Evolutionary conservation across 2,113 vertebrate genomes (phyloP).

Genomic region (Pelecanoides urinatrix): DNA sequence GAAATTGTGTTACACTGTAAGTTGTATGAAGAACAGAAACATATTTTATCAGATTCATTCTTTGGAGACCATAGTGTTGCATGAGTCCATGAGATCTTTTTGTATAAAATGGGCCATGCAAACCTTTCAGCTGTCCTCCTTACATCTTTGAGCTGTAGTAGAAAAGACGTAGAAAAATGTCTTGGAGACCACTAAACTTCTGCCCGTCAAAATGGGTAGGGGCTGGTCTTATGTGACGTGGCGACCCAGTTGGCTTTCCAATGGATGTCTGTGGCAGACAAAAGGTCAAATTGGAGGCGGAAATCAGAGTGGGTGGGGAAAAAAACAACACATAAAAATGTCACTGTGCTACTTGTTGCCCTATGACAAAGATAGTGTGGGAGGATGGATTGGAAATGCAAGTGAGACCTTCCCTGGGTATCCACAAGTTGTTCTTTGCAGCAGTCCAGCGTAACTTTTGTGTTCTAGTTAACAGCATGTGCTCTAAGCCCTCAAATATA

Average conservation of each 20-base stretch:
- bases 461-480: conserved; percentile 32
- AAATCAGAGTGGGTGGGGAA: conserved; percentile 38
- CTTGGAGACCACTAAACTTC: not conserved
- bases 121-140: not conserved
- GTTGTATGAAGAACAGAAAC: not conserved
- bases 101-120: fast-evolving
- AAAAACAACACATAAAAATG: conserved; percentile 38
- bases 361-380: conserved; percentile 64
- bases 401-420: conserved; percentile 44
- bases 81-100: not conserved
- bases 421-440: conserved; percentile 1
- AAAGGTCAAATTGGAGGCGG: conserved; percentile 51
- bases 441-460: not conserved
- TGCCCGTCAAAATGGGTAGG: not conserved
- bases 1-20: not conserved
- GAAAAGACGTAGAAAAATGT: not conserved
- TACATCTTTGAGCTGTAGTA: not conserved
- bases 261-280: not conserved
- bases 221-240: not conserved
- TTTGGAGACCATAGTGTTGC: not conserved
- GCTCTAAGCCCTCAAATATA: conserved; percentile 8
- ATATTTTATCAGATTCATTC: not conserved
- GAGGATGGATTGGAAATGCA: conserved; percentile 44
- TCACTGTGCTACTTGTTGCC: conserved; percentile 49
- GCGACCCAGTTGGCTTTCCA: not conserved